Evolutionary conservation across 1,140 invertebrate species (phyloP), one percentile per base, ranked within the genome.

Genomic region (Cotesia glomerata): DNA sequence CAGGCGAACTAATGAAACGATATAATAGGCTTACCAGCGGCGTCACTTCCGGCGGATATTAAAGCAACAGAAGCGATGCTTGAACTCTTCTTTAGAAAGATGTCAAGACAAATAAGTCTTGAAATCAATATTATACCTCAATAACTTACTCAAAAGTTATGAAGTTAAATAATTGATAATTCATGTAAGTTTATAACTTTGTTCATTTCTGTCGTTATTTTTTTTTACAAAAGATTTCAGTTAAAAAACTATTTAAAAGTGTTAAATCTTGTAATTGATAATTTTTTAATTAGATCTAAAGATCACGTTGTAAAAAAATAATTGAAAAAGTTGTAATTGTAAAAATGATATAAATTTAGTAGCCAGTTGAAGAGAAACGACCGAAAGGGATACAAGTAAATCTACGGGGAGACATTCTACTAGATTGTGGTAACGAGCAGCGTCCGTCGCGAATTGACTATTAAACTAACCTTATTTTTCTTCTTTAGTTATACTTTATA

Each of bases 31-130:
- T 11, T 45, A 45, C 16, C 32, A 32, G 9, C 18, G 9, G 18
- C 59, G n/a, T 56, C 32, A 65, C 45, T 65, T 65, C 63, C 63
- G 63, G 45, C 63, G 63, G 63, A 65, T 65, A 65, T 65, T 39
- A 39, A 65, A 49, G n/a, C 18, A 36, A n/a, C 26, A 35, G 11
- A 62, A 35, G 11, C 14, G 11, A 65, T 16, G 39, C 63, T 51
- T 9, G 5, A 18, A 65, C 16, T 11, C 14, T 49, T 65, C 63
- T 49, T 26, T 16, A 49, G 16, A 45, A 13, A 9, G 34, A 14
- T 26, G 36, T 45, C 16, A 45, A 18, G 18, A 14, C 39, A 65
- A 65, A 45, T 18, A 36, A 36, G 11, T 54, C 16, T n/a, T 54
- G 11, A 5, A 14, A 54, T 54, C 5, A 54, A 54, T 16, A 58